Evolutionary conservation across 1,140 invertebrate species (phyloP), one percentile per base, ranked within the genome.

Genomic region (Aethina tumida): DNA sequence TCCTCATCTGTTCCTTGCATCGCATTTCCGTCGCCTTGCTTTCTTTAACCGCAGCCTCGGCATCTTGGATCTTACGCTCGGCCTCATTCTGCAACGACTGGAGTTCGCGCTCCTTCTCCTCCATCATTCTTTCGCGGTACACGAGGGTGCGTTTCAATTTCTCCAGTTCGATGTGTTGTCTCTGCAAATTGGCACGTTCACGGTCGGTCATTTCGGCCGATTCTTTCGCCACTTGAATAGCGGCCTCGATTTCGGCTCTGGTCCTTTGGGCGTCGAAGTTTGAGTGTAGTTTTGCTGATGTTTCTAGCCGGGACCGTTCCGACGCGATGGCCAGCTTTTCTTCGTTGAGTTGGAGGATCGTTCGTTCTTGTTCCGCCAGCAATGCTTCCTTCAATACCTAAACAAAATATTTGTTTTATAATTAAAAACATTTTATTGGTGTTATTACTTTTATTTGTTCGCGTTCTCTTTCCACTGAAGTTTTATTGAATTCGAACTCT

Each of bases 191-290:
- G 24, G 65, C 60, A 2, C 67, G 53, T 47, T 68, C 66, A 28
- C 52, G 49, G 49, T 68, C 66, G 0, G 68, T 59, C 28, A 57
- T 55, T 22, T 62, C 59, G 0, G 65, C 56, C 1, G 67, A 59
- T 46, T 69, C 64, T 31, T 59, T 56, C 2, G 67, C 66, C 15
- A 68, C 63, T 49, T 67, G 53, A 2, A 69, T 53, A 4, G 66
- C 64, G 1, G 66, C 62, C 27, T 70, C 65, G n/a, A 68, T 39
- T 50, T 70, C 67, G 1, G 57, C 35, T 24, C 62, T 60, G 16
- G 59, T 52, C 32, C 55, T 58, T 37, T 67, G 55, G 2, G 49
- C 17, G 42, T 62, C 61, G 13, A 51, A 54, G 14, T 35, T 54
- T 25, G 46, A 45, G 15, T 57, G 46, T 3, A 70, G 46, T 35